Percentiles rank a stretch among this genome's conserved stretches.
Evolutionary conservation across 2,113 vertebrate genomes (phyloP).

Genomic region (Spheniscus mendiculus): DNA sequence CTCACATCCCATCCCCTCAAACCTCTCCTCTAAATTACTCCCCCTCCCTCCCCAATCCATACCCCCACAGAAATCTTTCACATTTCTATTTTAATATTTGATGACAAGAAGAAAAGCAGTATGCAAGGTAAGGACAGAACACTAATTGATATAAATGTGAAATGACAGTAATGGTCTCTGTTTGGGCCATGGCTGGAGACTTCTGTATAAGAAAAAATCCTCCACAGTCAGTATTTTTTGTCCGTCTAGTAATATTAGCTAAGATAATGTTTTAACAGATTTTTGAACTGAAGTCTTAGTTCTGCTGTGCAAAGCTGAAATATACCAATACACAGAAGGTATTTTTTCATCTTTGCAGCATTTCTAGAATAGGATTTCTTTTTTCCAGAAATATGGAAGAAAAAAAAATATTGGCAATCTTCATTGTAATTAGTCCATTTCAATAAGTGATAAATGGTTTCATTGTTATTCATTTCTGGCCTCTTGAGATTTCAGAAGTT

Average conservation of each 20-base stretch:
- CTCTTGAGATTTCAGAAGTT: neutral
- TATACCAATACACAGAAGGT: neutral
- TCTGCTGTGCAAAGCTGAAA: neutral
- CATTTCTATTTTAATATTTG: slow-evolving; percentile 16
- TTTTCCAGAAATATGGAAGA: neutral
- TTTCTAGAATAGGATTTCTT: neutral
- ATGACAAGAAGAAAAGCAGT: neutral
- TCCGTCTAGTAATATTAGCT: neutral
- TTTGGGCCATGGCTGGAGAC: neutral
- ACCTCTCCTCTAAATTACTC: neutral
- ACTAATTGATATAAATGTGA: neutral
- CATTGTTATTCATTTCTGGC: neutral
- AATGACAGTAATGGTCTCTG: slow-evolving; percentile 6
- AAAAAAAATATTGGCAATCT: neutral
- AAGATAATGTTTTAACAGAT: neutral
- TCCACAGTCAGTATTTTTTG: neutral
- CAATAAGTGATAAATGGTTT: neutral
- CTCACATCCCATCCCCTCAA: neutral
- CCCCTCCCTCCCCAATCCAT: neutral
- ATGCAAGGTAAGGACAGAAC: neutral
- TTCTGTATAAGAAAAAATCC: neutral
- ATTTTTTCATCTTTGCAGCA: neutral
- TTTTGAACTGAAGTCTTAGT: neutral
- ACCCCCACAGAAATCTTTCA: neutral
- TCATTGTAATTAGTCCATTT: neutral